A percentile compares a stretch with the other conserved stretches of the same genome.
Evolutionary conservation across 2,888 invertebrate genomes (phyloP).

Genomic region (Protophormia terraenovae): DNA sequence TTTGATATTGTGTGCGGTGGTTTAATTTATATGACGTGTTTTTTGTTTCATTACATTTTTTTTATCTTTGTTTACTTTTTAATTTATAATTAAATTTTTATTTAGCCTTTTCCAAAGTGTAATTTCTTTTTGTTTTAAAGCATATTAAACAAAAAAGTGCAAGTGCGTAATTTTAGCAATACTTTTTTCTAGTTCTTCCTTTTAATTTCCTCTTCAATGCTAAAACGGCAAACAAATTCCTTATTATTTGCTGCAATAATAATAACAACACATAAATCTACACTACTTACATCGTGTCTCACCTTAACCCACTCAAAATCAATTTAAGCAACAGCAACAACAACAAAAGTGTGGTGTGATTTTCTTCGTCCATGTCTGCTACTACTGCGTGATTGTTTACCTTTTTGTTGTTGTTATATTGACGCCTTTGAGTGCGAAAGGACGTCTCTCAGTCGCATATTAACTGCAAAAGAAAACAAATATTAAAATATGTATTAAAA

Average conservation of each 20-base stretch:
- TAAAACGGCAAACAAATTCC: no score
- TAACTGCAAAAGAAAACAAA: background rate
- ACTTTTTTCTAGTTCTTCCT: background rate
- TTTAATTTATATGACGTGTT: background rate
- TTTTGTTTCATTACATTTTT: background rate
- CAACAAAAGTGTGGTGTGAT: constrained; percentile 5
- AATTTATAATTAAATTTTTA: background rate
- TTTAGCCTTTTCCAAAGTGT: background rate
- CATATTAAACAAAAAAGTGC: background rate
- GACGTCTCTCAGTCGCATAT: no score
- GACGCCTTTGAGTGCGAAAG: constrained; percentile 32
- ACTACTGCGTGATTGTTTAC: background rate
- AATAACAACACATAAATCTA: background rate
- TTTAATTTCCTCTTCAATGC: background rate
- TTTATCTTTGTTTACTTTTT: background rate
- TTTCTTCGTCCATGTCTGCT: background rate
- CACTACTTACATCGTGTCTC: background rate
- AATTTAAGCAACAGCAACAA: constrained; percentile 3
- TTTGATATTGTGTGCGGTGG: background rate
- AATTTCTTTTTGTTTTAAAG: background rate
- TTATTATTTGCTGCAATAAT: background rate
- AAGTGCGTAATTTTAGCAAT: background rate
- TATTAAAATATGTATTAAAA: background rate
- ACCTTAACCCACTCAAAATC: constrained; percentile 16
- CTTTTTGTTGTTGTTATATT: constrained; percentile 11